Conservation (phyloP, 53 echinoderm and acorn worm species). For the Paracentrotus lividus region DNA sequence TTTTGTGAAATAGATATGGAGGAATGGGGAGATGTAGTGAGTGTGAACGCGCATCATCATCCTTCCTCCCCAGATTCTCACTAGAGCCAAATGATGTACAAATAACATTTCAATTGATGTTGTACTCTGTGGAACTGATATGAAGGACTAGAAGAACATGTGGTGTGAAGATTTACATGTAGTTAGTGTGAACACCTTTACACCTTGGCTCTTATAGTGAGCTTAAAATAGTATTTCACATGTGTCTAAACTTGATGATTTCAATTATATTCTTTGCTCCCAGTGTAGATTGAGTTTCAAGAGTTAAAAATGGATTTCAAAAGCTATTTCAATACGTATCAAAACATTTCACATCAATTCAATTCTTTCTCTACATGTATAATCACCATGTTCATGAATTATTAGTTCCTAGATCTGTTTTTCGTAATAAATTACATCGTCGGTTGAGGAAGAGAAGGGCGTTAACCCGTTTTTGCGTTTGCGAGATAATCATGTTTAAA, state of each 20-base stretch:
- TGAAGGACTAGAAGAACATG: background rate
- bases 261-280: background rate
- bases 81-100: background rate
- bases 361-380: too few relatives aligned
- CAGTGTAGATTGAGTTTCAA: background rate
- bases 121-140: background rate
- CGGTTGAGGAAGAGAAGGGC: too few relatives aligned
- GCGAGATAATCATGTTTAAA: too few relatives aligned
- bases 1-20: conserved; percentile 10
- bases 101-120: background rate
- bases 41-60: background rate
- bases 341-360: too few relatives aligned
- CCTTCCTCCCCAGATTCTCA: background rate
- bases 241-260: background rate
- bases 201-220: background rate
- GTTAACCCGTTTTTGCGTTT: too few relatives aligned
- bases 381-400: too few relatives aligned
- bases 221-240: background rate
- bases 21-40: conserved; percentile 5
- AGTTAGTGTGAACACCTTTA: background rate
- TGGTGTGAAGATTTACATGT: background rate
- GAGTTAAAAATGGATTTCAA: too few relatives aligned
- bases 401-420: too few relatives aligned
- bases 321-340: too few relatives aligned
- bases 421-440: too few relatives aligned